Evolutionary conservation across 2,113 vertebrate species (phyloP).

Genomic region (Phyllostomus discolor): DNA sequence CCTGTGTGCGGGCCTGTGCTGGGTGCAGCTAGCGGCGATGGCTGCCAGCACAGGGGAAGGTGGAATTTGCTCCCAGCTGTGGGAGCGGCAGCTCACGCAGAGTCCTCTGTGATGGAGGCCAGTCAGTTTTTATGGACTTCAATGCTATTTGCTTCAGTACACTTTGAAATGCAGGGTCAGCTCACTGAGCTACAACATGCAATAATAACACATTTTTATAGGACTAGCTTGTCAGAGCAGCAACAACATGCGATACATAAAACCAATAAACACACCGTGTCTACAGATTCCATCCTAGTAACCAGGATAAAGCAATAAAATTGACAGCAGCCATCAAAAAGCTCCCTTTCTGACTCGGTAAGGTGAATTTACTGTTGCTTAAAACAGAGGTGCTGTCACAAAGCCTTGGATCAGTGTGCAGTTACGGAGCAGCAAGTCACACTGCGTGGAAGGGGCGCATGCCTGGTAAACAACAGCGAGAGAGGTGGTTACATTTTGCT

Average conservation of each 20-base stretch:
- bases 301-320: constrained; percentile 48
- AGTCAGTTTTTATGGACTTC: constrained; percentile 1
- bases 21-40: background rate
- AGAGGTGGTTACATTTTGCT: background rate
- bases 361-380: constrained; percentile 51
- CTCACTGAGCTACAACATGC: background rate
- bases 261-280: background rate
- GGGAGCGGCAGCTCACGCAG: background rate
- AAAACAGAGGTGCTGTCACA: constrained; percentile 35
- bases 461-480: background rate
- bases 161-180: constrained; percentile 58
- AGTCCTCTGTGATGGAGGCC: background rate
- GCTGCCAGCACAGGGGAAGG: background rate
- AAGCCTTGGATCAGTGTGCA: constrained; percentile 8
- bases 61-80: background rate
- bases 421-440: background rate
- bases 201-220: constrained; percentile 69
- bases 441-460: accelerated
- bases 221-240: constrained; percentile 22
- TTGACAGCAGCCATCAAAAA: constrained; percentile 39
- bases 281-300: background rate
- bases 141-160: constrained; percentile 31
- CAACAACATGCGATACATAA: background rate
- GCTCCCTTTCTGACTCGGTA: constrained; percentile 34
- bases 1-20: background rate